These are phyloP conservation scores for Gymnodraco acuticeps DNA, from an alignment of 2,797 vertebrate species.

Conservation along the genomic window DNA sequence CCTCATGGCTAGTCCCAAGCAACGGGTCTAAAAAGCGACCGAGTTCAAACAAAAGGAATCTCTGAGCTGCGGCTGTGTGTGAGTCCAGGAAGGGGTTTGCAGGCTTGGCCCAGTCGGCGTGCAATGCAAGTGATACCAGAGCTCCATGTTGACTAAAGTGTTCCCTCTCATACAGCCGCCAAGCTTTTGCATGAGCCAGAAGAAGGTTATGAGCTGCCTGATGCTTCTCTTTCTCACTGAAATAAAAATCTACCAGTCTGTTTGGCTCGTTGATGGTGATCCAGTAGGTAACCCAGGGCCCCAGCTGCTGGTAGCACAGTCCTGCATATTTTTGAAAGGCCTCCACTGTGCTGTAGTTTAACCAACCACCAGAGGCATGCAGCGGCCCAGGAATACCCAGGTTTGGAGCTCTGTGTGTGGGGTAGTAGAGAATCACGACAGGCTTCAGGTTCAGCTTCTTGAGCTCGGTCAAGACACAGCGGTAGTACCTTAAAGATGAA, in stretches of 20 bases:
- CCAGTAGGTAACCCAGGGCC: slow-evolving; percentile 90
- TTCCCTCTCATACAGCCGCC: slow-evolving; percentile 86
- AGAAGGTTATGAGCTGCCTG: slow-evolving; percentile 89
- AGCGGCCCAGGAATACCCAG: slow-evolving; percentile 87
- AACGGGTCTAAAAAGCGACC: slow-evolving; percentile 93
- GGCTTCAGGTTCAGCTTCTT: slow-evolving; percentile 84
- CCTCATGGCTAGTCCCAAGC: slow-evolving; percentile 75
- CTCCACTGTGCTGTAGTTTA: slow-evolving; percentile 84
- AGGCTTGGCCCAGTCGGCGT: slow-evolving; percentile 94
- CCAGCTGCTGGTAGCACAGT: slow-evolving; percentile 92
- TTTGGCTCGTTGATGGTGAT: slow-evolving; percentile 98
- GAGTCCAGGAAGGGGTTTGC: slow-evolving; percentile 91
- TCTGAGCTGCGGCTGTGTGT: slow-evolving; percentile 85
- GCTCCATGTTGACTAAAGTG: slow-evolving; percentile 81
- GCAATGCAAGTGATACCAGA: slow-evolving; percentile 91
- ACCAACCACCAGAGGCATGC: slow-evolving; percentile 89
- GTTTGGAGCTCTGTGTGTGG: slow-evolving; percentile 83
- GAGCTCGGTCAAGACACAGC: slow-evolving; percentile 90
- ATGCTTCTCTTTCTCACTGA: slow-evolving; percentile 82
- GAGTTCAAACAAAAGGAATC: slow-evolving; percentile 92
- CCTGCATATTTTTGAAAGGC: slow-evolving; percentile 90
- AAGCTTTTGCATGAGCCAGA: slow-evolving; percentile 91
- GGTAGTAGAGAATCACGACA: slow-evolving; percentile 91
- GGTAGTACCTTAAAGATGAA: slow-evolving; percentile 86
- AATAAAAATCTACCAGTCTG: slow-evolving; percentile 86